Evolutionary conservation across 2,888 invertebrate genomes (phyloP).

Genomic region (Anthophora plumipes): DNA sequence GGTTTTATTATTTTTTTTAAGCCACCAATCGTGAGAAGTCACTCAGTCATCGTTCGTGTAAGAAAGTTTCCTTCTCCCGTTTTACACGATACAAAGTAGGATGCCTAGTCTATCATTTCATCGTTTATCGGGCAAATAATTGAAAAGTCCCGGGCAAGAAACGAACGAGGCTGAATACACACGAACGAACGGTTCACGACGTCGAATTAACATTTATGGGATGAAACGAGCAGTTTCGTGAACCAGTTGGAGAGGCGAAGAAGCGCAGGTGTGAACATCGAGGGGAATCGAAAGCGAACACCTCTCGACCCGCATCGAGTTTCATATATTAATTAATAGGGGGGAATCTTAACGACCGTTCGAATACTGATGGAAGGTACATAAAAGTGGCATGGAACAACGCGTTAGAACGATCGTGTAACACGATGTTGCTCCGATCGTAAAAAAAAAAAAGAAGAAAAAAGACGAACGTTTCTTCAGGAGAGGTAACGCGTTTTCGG

Average conservation of each 20-base stretch:
- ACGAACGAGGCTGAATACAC: neutral
- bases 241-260: neutral
- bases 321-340: slow-evolving; percentile 32
- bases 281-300: slow-evolving; percentile 15
- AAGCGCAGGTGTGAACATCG: slow-evolving; percentile 24
- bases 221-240: neutral
- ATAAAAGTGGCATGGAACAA: neutral
- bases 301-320: slow-evolving; percentile 24
- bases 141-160: neutral
- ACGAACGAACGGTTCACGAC: too few relatives aligned
- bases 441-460: neutral
- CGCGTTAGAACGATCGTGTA: slow-evolving; percentile 3
- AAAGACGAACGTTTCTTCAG: too few relatives aligned
- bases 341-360: slow-evolving; percentile 28
- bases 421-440: neutral
- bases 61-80: neutral
- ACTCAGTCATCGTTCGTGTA: neutral
- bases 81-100: neutral
- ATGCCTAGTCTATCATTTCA: neutral
- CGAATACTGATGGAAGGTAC: neutral
- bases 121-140: neutral
- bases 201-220: neutral
- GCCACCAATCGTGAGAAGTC: neutral
- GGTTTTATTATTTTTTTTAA: neutral
- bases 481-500: neutral